Percentiles rank a stretch among this genome's conserved stretches.
phyloP scores from a whole-genome alignment of 2,113 vertebrate genomes.

The Neopipo cinnamomea region DNA sequence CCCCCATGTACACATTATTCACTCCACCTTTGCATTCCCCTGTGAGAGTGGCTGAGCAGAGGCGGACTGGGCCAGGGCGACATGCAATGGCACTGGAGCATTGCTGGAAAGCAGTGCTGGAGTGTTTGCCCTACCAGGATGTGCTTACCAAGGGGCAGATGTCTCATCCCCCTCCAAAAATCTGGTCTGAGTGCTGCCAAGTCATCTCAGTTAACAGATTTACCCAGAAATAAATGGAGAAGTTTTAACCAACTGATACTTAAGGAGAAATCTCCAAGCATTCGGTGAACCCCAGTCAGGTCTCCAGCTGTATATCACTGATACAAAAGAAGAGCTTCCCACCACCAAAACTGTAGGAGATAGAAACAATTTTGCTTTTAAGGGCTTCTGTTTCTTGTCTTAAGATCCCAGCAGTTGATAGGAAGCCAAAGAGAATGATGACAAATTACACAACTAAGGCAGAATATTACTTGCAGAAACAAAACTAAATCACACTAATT shows the following conservation, averaged over 20 bases:
- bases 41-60: background rate
- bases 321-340: background rate
- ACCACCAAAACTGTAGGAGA: background rate
- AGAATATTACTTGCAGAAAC: background rate
- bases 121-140: background rate
- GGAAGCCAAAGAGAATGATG: background rate
- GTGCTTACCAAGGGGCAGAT: background rate
- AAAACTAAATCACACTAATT: background rate
- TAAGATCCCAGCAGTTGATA: background rate
- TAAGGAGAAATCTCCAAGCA: background rate
- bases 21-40: background rate
- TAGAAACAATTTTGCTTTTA: constrained; percentile 13
- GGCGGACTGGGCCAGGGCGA: background rate
- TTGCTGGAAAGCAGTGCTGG: background rate
- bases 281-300: background rate
- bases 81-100: background rate
- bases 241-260: background rate
- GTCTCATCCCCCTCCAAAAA: rapidly evolving
- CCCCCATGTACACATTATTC: background rate
- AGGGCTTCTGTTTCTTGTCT: constrained; percentile 16
- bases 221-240: background rate
- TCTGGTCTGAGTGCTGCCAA: background rate
- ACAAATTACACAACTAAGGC: background rate
- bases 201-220: background rate
- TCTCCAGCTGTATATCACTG: background rate